Base-by-base conservation (phyloP, 1,140 invertebrate genomes). In the Eubasilissa regina region DNA sequence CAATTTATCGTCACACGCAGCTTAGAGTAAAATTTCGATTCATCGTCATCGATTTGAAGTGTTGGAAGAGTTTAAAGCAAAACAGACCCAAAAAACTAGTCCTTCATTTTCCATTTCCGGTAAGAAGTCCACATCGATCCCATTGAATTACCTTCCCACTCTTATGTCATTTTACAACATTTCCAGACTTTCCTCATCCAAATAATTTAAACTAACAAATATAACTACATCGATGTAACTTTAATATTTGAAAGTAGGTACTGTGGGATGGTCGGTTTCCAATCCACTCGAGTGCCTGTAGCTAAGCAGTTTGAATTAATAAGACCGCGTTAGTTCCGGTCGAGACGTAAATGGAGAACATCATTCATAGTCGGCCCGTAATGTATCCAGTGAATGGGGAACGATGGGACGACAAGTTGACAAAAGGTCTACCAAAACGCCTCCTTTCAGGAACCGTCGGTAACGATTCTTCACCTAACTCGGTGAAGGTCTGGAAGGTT, bases 271-370 rank as follows among this genome's bases (percentile, higher is more conserved):
- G 53, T 56, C 13, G 53, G 6, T 35, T n/a, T 35, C 25, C 25
- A 17, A 17, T 56, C 53, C n/a, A 0, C 1, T n/a, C n/a, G 48
- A 51, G 58, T 21, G 12, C 12, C 25, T 35, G 58, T 17, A 21
- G 58, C 25, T 62, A 21, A 62, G 25, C 11, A 35, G 19, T 62
- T 25, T 15, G 58, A 62, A 62, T 62, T 35, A 62, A 62, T 62
- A 62, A 62, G 58, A 62, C 8, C 19, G 58, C 58, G 21, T 62
- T 62, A 62, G 58, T 62, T 62, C 25, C 58, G 58, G 58, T 62
- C 11, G 58, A 62, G 58, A 62, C 19, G 19, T 62, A 62, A 62
- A 62, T 25, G 58, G 58, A 62, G 10, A 6, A 0, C 58, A 35
- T 62, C 58, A 62, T 21, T 62, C 58, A 62, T 62, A 62, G 58